Percentiles rank a stretch among this genome's conserved stretches.
Conservation (phyloP, 2,888 invertebrate genomes). For the Dasysyrphus tricinctus region DNA sequence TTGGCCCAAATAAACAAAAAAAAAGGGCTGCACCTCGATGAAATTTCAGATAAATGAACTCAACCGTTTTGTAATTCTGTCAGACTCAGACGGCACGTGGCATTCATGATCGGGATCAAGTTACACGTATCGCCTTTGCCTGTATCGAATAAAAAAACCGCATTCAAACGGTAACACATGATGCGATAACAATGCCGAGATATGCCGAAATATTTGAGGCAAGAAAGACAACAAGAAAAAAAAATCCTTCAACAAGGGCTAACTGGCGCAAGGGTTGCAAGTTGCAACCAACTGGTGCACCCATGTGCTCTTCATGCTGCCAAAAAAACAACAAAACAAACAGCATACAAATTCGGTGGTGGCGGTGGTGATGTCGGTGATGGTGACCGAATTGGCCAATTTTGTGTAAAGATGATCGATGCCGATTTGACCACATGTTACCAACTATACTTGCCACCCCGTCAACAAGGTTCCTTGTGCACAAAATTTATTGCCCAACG, state of each 20-base stretch:
- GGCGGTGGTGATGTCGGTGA: background rate
- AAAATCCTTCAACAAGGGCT: slow-evolving; percentile 31
- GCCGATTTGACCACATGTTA: slow-evolving; percentile 75
- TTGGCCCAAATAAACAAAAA: slow-evolving; percentile 53
- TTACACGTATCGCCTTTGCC: slow-evolving; percentile 44
- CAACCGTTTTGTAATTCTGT: slow-evolving; percentile 72
- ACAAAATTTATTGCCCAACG: slow-evolving; percentile 54
- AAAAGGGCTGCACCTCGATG: slow-evolving; percentile 62
- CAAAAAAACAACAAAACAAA: slow-evolving; percentile 30
- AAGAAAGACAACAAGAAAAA: slow-evolving; percentile 25
- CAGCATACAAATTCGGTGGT: slow-evolving; percentile 37
- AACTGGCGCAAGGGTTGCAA: slow-evolving; percentile 49
- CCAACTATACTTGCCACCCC: slow-evolving; percentile 40
- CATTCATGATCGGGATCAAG: slow-evolving; percentile 67
- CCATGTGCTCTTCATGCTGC: slow-evolving; percentile 59
- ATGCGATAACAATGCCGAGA: slow-evolving; percentile 71
- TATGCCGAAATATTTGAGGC: slow-evolving; percentile 51
- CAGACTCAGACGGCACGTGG: slow-evolving; percentile 76
- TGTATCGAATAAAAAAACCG: slow-evolving; percentile 10
- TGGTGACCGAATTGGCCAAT: slow-evolving; percentile 67
- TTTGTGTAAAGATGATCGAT: slow-evolving; percentile 76
- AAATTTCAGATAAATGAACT: slow-evolving; percentile 72
- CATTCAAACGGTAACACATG: slow-evolving; percentile 74
- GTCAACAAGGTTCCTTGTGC: slow-evolving; percentile 42
- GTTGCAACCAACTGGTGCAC: slow-evolving; percentile 55